These are phyloP conservation scores for Ptilorrhoa leucosticta DNA, from an alignment of 2,113 vertebrate species.

Conservation along the genomic window DNA sequence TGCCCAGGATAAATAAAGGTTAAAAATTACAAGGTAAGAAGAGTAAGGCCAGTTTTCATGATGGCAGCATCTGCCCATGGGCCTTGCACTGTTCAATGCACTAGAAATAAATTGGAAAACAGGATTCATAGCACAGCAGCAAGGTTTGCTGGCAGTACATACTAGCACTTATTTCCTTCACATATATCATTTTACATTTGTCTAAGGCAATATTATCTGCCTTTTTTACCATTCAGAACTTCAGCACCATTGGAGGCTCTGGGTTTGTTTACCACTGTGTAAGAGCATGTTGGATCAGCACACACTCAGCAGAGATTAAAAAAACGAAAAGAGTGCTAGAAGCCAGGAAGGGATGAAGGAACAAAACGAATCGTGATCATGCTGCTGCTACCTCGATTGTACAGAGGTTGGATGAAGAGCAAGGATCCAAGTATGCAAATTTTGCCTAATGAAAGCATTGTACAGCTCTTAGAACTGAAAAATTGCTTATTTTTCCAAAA, in stretches of 20 bases:
- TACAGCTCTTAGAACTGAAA: not conserved
- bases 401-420: not conserved
- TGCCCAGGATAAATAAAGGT: not conserved
- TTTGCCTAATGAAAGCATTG: not conserved
- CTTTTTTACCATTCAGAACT: not conserved
- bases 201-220: not conserved
- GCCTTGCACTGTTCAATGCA: not conserved
- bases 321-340: not conserved
- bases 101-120: not conserved
- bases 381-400: not conserved
- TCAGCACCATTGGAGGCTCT: not conserved
- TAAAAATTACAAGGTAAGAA: not conserved
- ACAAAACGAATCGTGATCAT: not conserved
- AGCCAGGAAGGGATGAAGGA: not conserved
- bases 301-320: not conserved
- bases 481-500: not conserved
- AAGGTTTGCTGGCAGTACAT: not conserved
- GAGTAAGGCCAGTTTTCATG: not conserved
- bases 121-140: not conserved
- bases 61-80: not conserved
- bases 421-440: not conserved
- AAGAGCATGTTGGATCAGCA: not conserved
- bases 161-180: not conserved
- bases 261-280: not conserved
- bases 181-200: not conserved